Evolutionary conservation across 2,113 vertebrate species (phyloP), one percentile per base, ranked within the genome.

Genomic region (Rana temporaria): DNA sequence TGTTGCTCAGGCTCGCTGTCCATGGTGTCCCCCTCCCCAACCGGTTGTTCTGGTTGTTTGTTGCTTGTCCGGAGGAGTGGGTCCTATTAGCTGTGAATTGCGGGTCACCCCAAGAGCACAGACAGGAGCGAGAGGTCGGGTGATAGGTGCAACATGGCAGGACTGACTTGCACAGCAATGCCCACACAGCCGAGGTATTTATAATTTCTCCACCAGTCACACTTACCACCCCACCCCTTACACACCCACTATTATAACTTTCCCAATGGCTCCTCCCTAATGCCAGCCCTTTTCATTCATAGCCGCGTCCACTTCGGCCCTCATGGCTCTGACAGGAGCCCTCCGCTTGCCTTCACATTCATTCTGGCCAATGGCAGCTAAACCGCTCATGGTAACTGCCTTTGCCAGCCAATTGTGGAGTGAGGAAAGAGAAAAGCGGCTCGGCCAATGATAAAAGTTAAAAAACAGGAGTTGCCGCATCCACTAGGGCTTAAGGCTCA

Each of bases 1-100:
- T 80, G 24, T 72, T 65, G 24, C 83, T 53, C 30, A 85, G 64
- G 76, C 86, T 86, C 65, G 79, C 90, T 79, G 83, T 88, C 67
- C 12, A 90, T 86, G 85, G 87, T 90, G 86, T 72, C 64, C 70
- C 74, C 48, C 59, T 24, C 26, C 38, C 79, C 60, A 62, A 6
- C 53, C 24, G 53, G 20, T 42, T 42, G 56, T 55, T 80, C 53
- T 26, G 5, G 75, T 24, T 66, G 18, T 30, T 38, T 16, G 1
- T 42, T 32, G 57, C 26, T 30, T 57, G 80, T 55, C 19, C 53
- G 53, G 70, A 3, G 60, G 84, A 73, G 79, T 38, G 59, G 24
- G 73, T 80, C 77, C 24, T 78, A 70, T 42, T 64, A 80, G 71
- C 3, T 62, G 38, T 66, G 77, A 19, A 64, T 53, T 84, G 60